Evolutionary conservation across 2,797 vertebrate species (phyloP).

Genomic region (Oceanodroma leucorhoa): DNA sequence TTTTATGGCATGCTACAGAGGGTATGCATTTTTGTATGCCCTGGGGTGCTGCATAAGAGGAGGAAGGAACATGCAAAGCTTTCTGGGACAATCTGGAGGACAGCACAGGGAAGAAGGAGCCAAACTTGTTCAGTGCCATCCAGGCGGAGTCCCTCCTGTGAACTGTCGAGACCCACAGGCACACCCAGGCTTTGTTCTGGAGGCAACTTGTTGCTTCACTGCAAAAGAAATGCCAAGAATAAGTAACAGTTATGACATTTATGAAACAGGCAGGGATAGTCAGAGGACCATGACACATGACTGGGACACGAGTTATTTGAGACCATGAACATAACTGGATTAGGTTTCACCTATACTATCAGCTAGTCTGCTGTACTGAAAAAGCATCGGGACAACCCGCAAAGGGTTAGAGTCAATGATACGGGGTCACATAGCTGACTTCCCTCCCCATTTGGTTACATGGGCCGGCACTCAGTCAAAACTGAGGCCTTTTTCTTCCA

Average conservation of each 20-base stretch:
- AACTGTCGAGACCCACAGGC: background rate
- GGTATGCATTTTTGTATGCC: background rate
- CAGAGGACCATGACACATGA: background rate
- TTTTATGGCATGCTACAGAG: background rate
- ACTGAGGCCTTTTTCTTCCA: constrained; percentile 16
- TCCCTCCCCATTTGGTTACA: background rate
- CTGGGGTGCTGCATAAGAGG: background rate
- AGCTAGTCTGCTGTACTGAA: background rate
- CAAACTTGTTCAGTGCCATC: background rate
- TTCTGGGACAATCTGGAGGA: background rate
- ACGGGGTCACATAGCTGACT: background rate
- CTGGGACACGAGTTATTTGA: rapidly evolving
- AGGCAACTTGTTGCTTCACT: background rate
- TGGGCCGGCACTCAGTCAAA: background rate
- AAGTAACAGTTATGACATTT: background rate
- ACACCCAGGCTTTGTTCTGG: background rate
- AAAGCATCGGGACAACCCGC: background rate
- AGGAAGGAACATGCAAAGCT: background rate
- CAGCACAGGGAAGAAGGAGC: background rate
- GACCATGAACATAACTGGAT: background rate
- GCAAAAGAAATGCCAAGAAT: background rate
- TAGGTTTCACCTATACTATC: background rate
- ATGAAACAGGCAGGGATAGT: background rate
- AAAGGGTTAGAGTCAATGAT: background rate
- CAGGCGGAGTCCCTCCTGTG: background rate